Evolutionary conservation across 37 sponge, comb jelly and placozoan genomes (phyloP), one percentile per base, ranked within the genome.

Genomic region (Geodia barretti): DNA sequence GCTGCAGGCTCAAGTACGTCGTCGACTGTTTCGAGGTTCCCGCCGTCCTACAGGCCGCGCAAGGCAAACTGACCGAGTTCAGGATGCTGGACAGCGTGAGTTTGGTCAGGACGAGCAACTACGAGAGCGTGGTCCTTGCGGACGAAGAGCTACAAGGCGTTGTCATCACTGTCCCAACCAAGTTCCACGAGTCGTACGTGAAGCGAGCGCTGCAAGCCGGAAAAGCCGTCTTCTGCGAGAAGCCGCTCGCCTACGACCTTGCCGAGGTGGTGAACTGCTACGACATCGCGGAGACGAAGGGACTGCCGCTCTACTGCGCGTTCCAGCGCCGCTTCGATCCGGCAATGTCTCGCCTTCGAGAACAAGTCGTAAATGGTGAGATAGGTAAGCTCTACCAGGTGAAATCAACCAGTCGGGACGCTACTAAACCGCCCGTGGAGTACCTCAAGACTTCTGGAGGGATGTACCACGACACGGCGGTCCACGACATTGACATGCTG

Each of bases 301-400:
- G 72, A 0, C 25, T 21, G 1, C 89, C 92, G 19, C 87, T 95
- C 28, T 88, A 76, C 59, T 91, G 95, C 82, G 95, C 91, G 25
- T 95, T 95, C 74, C 88, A 95, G 28, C 83, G 95, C 14, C 72
- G 95, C 60, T 95, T 81, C 66, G 95, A 95, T 67, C 89, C 91
- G 0, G 85, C 70, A 39, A 78, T 95, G 43, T 30, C 60, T 20
- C 39, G 54, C 23, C 38, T 89, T 23, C 60, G 70, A 35, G 68
- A 64, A 4, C 77, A 86, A 73, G 90, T 89, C 0, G 73, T 33
- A 60, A 69, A 31, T 35, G 88, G 93, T 19, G 83, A 90, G 37
- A 71, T 88, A 8, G 95, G 95, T 28, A 77, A 75, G 30, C 64
- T 95, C 9, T 88, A 88, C 70, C 59, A 84, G 19, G 82, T 95